A percentile compares a stretch with the other conserved stretches of the same genome.
phyloP scores from a whole-genome alignment of 2,113 vertebrate genomes.

The Hylia prasina region DNA sequence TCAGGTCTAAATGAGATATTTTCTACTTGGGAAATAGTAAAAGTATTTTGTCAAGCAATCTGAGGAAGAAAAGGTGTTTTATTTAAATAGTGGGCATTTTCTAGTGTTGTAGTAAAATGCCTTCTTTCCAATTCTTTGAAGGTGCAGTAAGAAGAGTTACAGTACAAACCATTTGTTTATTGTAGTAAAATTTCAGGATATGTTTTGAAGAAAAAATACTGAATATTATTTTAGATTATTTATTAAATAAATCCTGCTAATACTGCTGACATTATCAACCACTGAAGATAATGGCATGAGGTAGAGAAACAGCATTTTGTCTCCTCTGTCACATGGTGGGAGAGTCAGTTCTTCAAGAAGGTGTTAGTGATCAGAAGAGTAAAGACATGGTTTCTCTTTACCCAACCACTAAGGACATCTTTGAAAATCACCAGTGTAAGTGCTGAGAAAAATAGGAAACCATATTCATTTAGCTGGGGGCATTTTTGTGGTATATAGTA shows the following conservation, averaged over 20 bases:
- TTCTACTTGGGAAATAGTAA: neutral
- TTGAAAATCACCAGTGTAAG: neutral
- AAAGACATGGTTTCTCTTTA: neutral
- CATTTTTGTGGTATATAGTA: neutral
- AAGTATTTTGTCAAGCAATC: neutral
- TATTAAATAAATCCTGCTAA: neutral
- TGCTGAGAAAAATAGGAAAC: neutral
- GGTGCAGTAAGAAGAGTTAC: rapidly evolving
- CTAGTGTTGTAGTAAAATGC: neutral
- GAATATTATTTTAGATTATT: neutral
- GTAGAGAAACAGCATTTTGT: neutral
- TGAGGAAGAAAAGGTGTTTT: neutral
- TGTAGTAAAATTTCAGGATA: neutral
- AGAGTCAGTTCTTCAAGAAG: neutral
- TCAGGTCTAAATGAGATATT: neutral
- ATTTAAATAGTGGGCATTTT: neutral
- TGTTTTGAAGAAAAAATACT: neutral
- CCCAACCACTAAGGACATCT: neutral
- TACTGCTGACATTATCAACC: neutral
- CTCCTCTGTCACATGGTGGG: neutral
- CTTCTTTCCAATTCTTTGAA: neutral
- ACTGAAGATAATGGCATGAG: neutral
- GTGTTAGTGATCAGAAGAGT: neutral
- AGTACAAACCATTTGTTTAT: neutral
- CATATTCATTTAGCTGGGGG: rapidly evolving